These are phyloP conservation scores for Cyaniris semiargus DNA, from an alignment of 2,888 invertebrate genomes.

Conservation along the genomic window DNA sequence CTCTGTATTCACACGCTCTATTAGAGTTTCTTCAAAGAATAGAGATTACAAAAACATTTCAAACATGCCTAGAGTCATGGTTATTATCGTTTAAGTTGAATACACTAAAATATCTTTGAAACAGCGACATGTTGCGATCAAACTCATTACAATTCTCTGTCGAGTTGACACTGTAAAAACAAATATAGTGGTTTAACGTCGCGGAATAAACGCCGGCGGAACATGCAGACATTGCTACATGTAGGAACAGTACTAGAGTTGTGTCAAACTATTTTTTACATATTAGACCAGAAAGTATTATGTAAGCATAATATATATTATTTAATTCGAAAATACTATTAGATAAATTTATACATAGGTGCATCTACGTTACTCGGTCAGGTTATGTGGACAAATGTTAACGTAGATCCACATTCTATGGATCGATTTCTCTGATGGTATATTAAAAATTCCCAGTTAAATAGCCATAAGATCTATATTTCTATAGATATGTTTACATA, in stretches of 20 bases:
- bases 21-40: background rate
- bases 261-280: background rate
- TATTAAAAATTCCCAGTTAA: background rate
- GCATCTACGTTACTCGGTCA: background rate
- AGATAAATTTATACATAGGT: background rate
- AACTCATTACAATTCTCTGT: slow-evolving; percentile 73
- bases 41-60: slow-evolving; percentile 46
- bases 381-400: too few species aligned
- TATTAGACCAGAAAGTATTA: background rate
- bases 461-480: background rate
- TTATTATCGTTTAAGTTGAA: slow-evolving; percentile 69
- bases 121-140: slow-evolving; percentile 71
- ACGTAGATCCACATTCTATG: too few species aligned
- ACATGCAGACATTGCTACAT: slow-evolving; percentile 48
- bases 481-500: background rate
- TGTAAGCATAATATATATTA: background rate
- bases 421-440: background rate
- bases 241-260: slow-evolving; percentile 23
- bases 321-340: background rate
- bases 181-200: slow-evolving; percentile 75
- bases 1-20: background rate
- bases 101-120: slow-evolving; percentile 75
- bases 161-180: slow-evolving; percentile 79
- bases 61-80: slow-evolving; percentile 70
- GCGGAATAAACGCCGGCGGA: slow-evolving; percentile 51